Evolutionary conservation across 2,888 invertebrate genomes (phyloP).

Genomic region (Caenorhabditis uteleia): DNA sequence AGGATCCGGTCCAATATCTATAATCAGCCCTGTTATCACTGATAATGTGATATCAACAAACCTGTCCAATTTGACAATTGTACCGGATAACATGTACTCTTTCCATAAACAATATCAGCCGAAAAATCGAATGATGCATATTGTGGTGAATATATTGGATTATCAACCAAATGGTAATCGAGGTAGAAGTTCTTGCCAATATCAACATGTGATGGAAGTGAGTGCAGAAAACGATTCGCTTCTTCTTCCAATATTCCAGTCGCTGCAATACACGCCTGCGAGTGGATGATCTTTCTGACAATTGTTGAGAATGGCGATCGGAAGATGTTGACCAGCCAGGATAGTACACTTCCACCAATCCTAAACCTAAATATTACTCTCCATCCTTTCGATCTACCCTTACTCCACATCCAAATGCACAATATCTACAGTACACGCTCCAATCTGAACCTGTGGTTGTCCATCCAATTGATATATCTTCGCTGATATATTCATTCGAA

Average conservation of each 20-base stretch:
- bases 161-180: slow-evolving; percentile 51
- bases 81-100: slow-evolving; percentile 43
- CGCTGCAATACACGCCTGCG: slow-evolving; percentile 54
- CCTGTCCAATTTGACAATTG: slow-evolving; percentile 35
- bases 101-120: slow-evolving; percentile 56
- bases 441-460: slow-evolving; percentile 56
- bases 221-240: slow-evolving; percentile 55
- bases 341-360: slow-evolving; percentile 60
- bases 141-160: slow-evolving; percentile 39
- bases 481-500: slow-evolving; percentile 51
- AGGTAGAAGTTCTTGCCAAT: slow-evolving; percentile 53
- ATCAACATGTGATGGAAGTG: slow-evolving; percentile 53
- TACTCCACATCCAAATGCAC: slow-evolving; percentile 44
- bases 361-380: slow-evolving; percentile 10
- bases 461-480: slow-evolving; percentile 42
- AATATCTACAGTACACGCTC: slow-evolving; percentile 45
- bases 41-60: slow-evolving; percentile 1
- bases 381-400: not conserved
- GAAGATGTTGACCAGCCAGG: slow-evolving; percentile 63
- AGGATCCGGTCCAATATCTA: slow-evolving; percentile 35
- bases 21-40: not conserved
- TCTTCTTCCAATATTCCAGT: slow-evolving; percentile 46
- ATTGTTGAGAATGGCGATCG: slow-evolving; percentile 43
- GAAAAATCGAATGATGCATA: slow-evolving; percentile 49
- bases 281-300: slow-evolving; percentile 46